Evolutionary conservation across 2,797 vertebrate genomes (phyloP), one percentile per base, ranked within the genome.

Genomic region (Streptopelia turtur): DNA sequence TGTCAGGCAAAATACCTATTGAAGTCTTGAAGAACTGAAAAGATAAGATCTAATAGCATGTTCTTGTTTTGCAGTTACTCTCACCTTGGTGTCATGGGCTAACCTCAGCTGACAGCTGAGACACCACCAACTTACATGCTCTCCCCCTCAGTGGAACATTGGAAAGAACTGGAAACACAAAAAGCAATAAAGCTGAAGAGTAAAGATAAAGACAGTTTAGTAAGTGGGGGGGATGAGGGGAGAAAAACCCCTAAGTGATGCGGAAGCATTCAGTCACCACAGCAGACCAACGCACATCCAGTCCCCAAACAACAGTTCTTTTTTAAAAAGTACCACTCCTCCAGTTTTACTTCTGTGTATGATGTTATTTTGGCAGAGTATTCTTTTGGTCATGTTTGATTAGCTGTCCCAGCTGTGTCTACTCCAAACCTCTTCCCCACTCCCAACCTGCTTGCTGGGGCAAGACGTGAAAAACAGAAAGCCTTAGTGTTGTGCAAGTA

Each of bases 51-150:
- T 87, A 85, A 41, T n/a, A 65, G 10, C 24, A 50, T 10, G 12
- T 68, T 31, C 28, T 65, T 85, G 17, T 24, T 84, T 64, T 87
- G 33, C 16, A 80, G 9, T 61, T 35, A 16, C 23, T 65, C 21
- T 50, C 64, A 43, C 17, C n/a, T 69, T 57, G 27, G 13, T 63
- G 30, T 8, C 2, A 1, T 41, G 21, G 17, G 12, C 55, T 68
- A 66, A 47, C 3, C 17, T 5, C 2, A 4, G 3, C 9, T 82
- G 28, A 16, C 31, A 10, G 22, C 8, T 27, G 52, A 71, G 6
- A 25, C 16, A 3, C 8, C n/a, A 60, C 5, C 0, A 1, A 70
- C 16, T 61, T 23, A 50, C 50, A n/a, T 0, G 0, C n/a, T 20
- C 11, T 39, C 10, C 9, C 6, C 3, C 4, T 4, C 16, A 23